Evolutionary conservation across 2,113 vertebrate genomes (phyloP), one percentile per base, ranked within the genome.

Genomic region (Chamaea fasciata): DNA sequence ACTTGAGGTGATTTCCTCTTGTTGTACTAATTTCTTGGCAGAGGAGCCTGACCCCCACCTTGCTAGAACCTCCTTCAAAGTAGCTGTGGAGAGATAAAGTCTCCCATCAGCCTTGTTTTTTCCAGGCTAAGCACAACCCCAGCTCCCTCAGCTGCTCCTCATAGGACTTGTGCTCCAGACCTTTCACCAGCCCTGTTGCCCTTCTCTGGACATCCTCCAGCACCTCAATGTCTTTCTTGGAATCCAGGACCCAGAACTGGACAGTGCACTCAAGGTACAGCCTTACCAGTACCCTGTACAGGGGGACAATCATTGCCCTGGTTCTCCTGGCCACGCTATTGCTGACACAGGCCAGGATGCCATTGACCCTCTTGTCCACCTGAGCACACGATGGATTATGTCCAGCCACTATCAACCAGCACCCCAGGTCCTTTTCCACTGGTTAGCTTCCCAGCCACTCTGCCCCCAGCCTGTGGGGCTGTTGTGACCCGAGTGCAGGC

Each of bases 381-480:
- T 82, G 37, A 10, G 20, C 55, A 30, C 31, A 30, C 2, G 0
- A 4, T 63, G 33, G 14, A 8, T 76, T 33, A 22, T 13, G 11
- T 63, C 44, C 69, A 56, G 14, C 3, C 0, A 1, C 27, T 68
- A 3, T 13, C 3, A 5, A 4, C 37, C 35, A 56, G 41, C 23
- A 57, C 20, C 10, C 10, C 8, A 12, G 7, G 19, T 27, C 15
- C 15, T 55, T 62, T 62, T 42, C 68, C 13, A 3, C 23, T 24
- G 7, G 5, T 26, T 31, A 37, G 6, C 22, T 74, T 75, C 33
- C 47, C 47, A 75, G 19, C 2, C 47, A 11, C 18, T 53, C n/a
- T 55, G 11, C 2, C 15, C 11, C 9, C 15, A 79, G n/a, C 46
- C 46, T 35, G 26, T 24, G 14, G n/a, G 5, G 5, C 27, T 68